Evolutionary conservation across 2,888 invertebrate species (phyloP), one percentile per base, ranked within the genome.

Genomic region (Laspeyria flexula): DNA sequence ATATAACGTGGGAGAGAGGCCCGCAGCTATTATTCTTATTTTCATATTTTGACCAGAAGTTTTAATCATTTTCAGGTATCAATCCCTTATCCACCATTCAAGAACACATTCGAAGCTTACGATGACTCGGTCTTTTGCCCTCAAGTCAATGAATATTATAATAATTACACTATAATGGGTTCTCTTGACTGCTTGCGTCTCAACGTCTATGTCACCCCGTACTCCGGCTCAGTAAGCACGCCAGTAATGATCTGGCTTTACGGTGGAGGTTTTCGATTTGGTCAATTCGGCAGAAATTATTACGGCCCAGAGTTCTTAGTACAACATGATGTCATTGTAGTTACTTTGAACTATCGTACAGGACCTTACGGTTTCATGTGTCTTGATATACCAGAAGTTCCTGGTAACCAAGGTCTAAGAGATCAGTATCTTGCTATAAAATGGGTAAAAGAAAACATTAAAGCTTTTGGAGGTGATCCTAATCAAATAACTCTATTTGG

Each of bases 281-380:
- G 43, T 15, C 16, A n/a, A 5, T 30, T 15, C 5, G 37, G 43
- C 1, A 37, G 33, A 50, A 0, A 27, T 11, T 7, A 29, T 5
- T 54, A 13, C 18, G 46, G 43, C 15, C 55, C 55, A 0, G 40
- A 5, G 3, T 52, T 50, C 33, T 34, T 72, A 12, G 49, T 75
- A 6, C 51, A 46, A 40, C 62, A 73, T 35, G 55, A 68, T 10
- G 57, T 73, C 9, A 52, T 73, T 13, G 15, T 75, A 15, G 65
- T 75, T 1, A 69, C 65, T 4, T 12, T 75, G 3, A 75, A 69
- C 37, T 69, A 75, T 30, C 55, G 73, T 3, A 15, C 66, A 0
- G 72, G 68, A 11, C 49, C 67, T 1, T 73, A 70, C 31, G 72
- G 73, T 1, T 73, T 73, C 13, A 67, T 75, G 70, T 71, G 72